Percentiles rank a stretch among this genome's conserved stretches.
Conservation (phyloP, 2,113 vertebrate genomes). For the Amblyornis subalaris region DNA sequence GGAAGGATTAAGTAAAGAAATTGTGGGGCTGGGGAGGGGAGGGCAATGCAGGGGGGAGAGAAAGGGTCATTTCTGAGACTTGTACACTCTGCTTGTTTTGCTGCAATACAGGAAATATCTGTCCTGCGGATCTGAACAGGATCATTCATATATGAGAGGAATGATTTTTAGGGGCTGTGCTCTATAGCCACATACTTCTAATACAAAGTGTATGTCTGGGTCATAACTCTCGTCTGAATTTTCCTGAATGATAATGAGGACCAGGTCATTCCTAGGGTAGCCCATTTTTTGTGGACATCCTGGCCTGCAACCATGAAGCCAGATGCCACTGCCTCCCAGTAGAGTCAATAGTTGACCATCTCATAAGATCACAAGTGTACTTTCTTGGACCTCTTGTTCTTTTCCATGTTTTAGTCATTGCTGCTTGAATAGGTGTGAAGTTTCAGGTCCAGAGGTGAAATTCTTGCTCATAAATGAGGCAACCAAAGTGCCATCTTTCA, state of each 20-base stretch:
- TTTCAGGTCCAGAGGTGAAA: background rate
- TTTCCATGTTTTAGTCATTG: background rate
- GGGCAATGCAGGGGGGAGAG: background rate
- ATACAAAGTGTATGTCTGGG: background rate
- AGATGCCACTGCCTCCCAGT: background rate
- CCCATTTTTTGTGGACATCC: background rate
- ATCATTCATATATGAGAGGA: background rate
- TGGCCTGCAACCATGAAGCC: background rate
- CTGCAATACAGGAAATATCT: background rate
- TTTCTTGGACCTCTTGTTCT: background rate
- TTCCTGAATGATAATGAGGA: background rate
- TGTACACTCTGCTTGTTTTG: background rate
- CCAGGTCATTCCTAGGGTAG: background rate
- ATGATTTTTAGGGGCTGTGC: background rate
- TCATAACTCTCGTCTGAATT: background rate
- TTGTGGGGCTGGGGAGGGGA: accelerated
- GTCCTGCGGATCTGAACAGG: background rate
- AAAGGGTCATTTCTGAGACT: background rate
- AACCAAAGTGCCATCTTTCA: background rate
- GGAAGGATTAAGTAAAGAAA: background rate
- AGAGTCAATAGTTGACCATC: background rate
- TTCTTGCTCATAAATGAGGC: background rate
- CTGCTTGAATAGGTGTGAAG: background rate
- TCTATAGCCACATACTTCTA: background rate
- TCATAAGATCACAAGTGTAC: background rate